Conservation (phyloP, 2,797 vertebrate genomes). For the Sebastes minor region DNA sequence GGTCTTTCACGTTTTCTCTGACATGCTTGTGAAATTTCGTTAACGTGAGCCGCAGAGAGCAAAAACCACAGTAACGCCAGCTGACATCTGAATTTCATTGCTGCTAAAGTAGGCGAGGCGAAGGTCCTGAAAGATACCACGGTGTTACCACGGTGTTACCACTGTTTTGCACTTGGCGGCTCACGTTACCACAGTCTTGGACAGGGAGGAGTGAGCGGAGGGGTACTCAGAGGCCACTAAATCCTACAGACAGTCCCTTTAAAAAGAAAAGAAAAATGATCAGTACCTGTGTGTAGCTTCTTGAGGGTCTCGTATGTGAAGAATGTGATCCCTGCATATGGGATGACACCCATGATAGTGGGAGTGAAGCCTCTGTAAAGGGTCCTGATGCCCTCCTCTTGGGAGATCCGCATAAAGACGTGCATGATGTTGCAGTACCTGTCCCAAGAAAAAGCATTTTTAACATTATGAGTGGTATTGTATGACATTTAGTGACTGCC, state of each 20-base stretch:
- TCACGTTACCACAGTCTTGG: no score
- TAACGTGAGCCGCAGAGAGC: background rate
- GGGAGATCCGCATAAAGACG: slow-evolving; percentile 93
- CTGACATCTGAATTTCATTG: background rate
- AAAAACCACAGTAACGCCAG: background rate
- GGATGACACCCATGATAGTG: slow-evolving; percentile 94
- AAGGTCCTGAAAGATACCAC: background rate
- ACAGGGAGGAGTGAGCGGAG: background rate
- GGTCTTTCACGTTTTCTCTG: background rate
- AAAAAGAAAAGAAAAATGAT: background rate
- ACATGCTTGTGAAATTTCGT: background rate
- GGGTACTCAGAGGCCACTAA: background rate
- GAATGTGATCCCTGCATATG: slow-evolving; percentile 95
- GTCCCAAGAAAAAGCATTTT: background rate
- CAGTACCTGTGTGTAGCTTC: slow-evolving; percentile 90
- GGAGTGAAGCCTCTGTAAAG: slow-evolving; percentile 93
- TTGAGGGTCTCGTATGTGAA: slow-evolving; percentile 96
- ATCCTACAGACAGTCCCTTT: background rate
- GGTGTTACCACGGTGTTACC: background rate
- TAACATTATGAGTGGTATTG: background rate
- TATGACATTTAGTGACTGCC: background rate
- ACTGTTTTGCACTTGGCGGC: no score
- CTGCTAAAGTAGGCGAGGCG: background rate
- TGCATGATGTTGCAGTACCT: slow-evolving; percentile 98
- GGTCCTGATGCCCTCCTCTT: slow-evolving; percentile 91